Evolutionary conservation across 2,797 vertebrate species (phyloP).

Genomic region (Phoebastria nigripes): DNA sequence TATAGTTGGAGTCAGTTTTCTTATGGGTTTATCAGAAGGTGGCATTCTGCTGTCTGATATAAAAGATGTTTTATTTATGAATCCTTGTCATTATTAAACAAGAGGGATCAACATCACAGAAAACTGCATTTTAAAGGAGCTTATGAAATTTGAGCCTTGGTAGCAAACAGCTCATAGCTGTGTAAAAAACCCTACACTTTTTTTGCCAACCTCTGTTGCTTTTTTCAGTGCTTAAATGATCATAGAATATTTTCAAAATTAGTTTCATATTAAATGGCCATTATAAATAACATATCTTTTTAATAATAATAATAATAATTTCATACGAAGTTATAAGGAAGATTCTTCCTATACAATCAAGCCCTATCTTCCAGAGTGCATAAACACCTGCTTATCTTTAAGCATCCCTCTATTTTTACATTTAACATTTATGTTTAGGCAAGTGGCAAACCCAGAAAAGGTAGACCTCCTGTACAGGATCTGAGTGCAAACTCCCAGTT

Average conservation of each 20-base stretch:
- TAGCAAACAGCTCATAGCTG: not conserved
- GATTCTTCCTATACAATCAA: not conserved
- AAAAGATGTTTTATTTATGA: slow-evolving; percentile 68
- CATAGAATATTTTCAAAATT: not conserved
- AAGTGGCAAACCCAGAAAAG: not conserved
- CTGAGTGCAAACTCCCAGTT: not conserved
- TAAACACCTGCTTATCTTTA: not conserved
- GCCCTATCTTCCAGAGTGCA: not conserved
- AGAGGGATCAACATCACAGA: not conserved
- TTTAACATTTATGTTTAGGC: not conserved
- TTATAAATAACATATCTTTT: not conserved
- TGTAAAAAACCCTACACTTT: not conserved
- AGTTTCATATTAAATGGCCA: not conserved
- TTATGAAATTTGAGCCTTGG: not conserved
- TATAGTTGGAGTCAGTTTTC: not conserved
- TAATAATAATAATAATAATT: not conserved
- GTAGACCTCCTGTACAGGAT: not conserved
- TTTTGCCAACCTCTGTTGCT: not conserved
- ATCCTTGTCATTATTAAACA: slow-evolving; percentile 51
- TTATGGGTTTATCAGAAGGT: not conserved
- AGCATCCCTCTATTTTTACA: not conserved
- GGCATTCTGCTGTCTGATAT: slow-evolving; percentile 15
- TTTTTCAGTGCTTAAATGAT: not conserved
- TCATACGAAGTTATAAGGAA: not conserved
- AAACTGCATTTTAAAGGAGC: slow-evolving; percentile 23